A percentile compares a stretch with the other conserved stretches of the same genome.
Conservation (phyloP, 2,888 invertebrate genomes). For the Uloborus plumipes region DNA sequence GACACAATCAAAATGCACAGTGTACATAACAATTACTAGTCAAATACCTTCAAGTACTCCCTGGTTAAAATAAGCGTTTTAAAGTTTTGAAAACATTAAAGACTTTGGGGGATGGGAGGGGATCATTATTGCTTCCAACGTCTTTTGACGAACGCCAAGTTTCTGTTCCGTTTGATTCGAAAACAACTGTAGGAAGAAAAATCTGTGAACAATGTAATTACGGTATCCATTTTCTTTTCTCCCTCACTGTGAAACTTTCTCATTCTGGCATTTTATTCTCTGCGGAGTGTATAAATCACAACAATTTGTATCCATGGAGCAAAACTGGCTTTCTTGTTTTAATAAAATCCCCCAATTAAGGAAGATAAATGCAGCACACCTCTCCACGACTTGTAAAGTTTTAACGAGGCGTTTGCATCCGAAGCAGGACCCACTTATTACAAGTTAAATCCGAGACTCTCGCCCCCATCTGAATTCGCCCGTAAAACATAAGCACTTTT, state of each 20-base stretch:
- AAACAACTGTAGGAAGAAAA: no score
- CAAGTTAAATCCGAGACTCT: conserved; percentile 23
- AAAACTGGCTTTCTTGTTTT: conserved; percentile 39
- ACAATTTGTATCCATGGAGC: conserved; percentile 31
- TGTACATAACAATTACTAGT: no score
- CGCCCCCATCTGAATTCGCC: conserved; percentile 19
- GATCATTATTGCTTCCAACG: no score
- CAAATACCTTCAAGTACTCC: no score
- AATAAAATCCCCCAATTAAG: conserved; percentile 56
- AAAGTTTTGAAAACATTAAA: no score
- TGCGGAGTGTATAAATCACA: conserved; percentile 32
- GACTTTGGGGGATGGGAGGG: no score
- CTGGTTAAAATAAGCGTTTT: no score
- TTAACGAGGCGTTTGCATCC: conserved; percentile 36
- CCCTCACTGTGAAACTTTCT: conserved; percentile 27
- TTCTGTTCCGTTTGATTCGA: no score
- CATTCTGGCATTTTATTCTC: conserved; percentile 2
- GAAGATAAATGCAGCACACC: conserved; percentile 36
- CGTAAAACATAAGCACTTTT: conserved; percentile 38
- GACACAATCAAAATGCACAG: no score
- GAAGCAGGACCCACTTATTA: conserved; percentile 21
- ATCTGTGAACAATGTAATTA: no score
- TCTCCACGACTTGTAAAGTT: conserved; percentile 45
- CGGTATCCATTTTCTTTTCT: conserved; percentile 5
- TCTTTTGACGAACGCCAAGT: no score